phyloP scores from a whole-genome alignment of 2,113 vertebrate species.

The Anthoscopus minutus region DNA sequence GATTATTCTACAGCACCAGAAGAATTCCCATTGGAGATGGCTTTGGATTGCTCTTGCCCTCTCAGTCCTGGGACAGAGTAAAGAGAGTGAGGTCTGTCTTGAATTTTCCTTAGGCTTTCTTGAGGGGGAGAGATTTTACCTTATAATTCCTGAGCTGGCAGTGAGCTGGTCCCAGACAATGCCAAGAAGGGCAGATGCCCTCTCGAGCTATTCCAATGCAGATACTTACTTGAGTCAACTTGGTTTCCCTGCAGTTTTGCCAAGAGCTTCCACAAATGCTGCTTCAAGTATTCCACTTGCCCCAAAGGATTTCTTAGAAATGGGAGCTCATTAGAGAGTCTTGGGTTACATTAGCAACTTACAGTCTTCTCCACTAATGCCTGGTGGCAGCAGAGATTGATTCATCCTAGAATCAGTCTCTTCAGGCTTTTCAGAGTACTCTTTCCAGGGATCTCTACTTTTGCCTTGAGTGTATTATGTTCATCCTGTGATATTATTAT shows the following conservation, averaged over 20 bases:
- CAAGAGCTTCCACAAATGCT: neutral
- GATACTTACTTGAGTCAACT: neutral
- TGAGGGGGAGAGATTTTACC: neutral
- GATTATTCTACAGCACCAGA: neutral
- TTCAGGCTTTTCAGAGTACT: neutral
- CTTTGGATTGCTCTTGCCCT: neutral
- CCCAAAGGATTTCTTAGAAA: constrained; percentile 4
- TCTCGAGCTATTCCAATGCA: neutral
- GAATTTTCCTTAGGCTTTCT: neutral
- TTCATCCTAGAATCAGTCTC: neutral
- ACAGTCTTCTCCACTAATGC: neutral
- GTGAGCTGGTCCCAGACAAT: neutral
- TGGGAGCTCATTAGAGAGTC: neutral
- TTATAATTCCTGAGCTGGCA: neutral
- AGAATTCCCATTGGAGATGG: constrained; percentile 32
- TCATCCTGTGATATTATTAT: neutral
- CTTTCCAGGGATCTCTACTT: neutral
- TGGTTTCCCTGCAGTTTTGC: neutral
- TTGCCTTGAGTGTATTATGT: neutral
- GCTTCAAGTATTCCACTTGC: neutral
- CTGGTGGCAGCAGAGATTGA: constrained; percentile 38
- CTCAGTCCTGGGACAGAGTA: neutral
- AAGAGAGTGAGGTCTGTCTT: neutral
- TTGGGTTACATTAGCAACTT: constrained; percentile 2
- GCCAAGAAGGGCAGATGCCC: neutral